phyloP scores from a whole-genome alignment of 2,888 invertebrate genomes.

The Scaptomyza reducta region DNA sequence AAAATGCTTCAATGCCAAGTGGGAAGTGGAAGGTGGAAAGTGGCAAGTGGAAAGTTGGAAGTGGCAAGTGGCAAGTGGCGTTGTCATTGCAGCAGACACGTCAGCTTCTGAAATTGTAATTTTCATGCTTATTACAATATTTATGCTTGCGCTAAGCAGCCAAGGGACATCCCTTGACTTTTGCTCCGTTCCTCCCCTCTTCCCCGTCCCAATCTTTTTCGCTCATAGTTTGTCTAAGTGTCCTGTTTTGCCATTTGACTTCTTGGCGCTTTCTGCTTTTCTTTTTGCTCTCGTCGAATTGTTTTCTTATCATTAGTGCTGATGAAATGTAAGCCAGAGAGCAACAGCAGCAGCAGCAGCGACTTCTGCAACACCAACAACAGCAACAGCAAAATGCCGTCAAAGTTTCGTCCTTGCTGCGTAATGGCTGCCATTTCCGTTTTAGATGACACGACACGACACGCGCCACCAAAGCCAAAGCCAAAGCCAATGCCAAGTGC shows the following conservation, averaged over 20 bases:
- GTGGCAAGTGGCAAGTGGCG: slow-evolving; percentile 54
- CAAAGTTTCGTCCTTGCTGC: slow-evolving; percentile 63
- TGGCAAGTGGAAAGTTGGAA: slow-evolving; percentile 31
- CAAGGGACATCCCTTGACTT: slow-evolving; percentile 32
- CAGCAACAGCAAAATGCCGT: slow-evolving; percentile 35
- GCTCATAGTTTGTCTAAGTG: slow-evolving; percentile 1
- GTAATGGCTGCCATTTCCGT: slow-evolving; percentile 75
- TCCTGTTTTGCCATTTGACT: slow-evolving; percentile 49
- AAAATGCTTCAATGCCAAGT: slow-evolving; percentile 70
- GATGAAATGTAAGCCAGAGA: slow-evolving; percentile 71
- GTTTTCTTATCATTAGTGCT: slow-evolving; percentile 77
- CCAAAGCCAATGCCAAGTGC: slow-evolving; percentile 27
- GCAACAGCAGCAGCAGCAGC: slow-evolving; percentile 16
- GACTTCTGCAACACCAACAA: slow-evolving; percentile 12
- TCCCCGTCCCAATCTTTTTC: not conserved
- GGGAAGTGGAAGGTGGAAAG: slow-evolving; percentile 38
- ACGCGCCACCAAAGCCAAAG: slow-evolving; percentile 48
- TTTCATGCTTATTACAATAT: slow-evolving; percentile 78
- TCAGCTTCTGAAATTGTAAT: slow-evolving; percentile 71
- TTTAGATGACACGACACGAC: slow-evolving; percentile 56
- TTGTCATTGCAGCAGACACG: slow-evolving; percentile 58
- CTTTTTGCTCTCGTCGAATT: slow-evolving; percentile 50
- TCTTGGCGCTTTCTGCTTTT: slow-evolving; percentile 10
- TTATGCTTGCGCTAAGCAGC: slow-evolving; percentile 69
- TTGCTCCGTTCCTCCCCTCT: not conserved